Conservation (phyloP, 2,888 invertebrate genomes). For the Hemaris fuciformis region DNA sequence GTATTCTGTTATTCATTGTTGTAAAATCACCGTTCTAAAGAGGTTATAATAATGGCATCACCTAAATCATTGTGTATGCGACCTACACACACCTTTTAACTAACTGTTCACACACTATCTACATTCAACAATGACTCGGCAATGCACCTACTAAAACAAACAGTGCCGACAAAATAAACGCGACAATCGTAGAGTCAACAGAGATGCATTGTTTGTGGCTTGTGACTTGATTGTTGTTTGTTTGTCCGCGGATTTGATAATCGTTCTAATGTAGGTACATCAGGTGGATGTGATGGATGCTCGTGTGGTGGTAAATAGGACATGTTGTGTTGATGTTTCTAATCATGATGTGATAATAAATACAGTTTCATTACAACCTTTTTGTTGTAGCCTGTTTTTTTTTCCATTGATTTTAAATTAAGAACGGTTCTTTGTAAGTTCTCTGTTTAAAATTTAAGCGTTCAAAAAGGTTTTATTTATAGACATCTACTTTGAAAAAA, state of each 20-base stretch:
- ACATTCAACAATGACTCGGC: background rate
- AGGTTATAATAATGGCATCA: background rate
- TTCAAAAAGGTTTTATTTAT: no score
- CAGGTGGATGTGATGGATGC: background rate
- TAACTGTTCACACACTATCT: background rate
- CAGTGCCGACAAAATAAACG: conserved; percentile 1
- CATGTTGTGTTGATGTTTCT: background rate
- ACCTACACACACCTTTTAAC: background rate
- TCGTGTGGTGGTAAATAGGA: no score
- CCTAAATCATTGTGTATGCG: background rate
- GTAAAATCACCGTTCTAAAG: background rate
- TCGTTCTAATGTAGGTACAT: background rate
- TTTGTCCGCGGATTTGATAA: background rate
- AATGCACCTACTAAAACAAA: background rate
- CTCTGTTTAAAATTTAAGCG: no score
- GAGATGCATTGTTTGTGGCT: background rate
- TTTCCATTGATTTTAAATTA: no score
- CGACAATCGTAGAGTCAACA: background rate
- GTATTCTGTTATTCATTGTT: no score
- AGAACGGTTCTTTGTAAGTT: no score
- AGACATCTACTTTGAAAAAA: no score
- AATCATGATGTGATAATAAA: background rate
- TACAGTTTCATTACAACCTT: no score
- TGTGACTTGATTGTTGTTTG: background rate
- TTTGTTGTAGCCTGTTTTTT: no score